These are phyloP conservation scores for Laspeyria flexula DNA, from an alignment of 2,888 invertebrate species.

Conservation along the genomic window DNA sequence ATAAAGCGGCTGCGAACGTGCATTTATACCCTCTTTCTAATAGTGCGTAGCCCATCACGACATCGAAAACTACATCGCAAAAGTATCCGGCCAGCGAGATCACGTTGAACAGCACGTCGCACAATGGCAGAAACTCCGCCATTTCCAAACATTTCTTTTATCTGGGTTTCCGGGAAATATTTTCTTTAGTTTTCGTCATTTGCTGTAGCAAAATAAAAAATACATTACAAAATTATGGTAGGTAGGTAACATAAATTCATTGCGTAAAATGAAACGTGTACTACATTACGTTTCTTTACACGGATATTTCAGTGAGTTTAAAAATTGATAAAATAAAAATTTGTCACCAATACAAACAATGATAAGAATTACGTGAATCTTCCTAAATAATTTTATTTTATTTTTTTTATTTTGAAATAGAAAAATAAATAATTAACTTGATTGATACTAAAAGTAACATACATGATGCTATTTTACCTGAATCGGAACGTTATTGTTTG, in stretches of 20 bases:
- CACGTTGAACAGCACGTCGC: slow-evolving; percentile 96
- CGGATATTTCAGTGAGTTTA: too few relatives aligned
- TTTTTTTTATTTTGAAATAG: too few relatives aligned
- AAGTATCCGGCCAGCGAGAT: slow-evolving; percentile 96
- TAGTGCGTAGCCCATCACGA: slow-evolving; percentile 94
- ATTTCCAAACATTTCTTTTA: slow-evolving; percentile 76
- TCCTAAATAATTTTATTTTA: too few relatives aligned
- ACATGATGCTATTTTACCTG: neutral
- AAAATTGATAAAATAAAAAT: too few relatives aligned
- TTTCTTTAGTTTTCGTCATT: slow-evolving; percentile 40
- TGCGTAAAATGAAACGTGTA: neutral
- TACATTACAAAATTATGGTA: too few relatives aligned
- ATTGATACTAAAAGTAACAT: neutral
- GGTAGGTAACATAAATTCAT: too few relatives aligned
- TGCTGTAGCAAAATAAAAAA: slow-evolving; percentile 41
- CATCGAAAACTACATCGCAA: slow-evolving; percentile 95
- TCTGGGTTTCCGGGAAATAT: slow-evolving; percentile 24
- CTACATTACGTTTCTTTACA: too few relatives aligned
- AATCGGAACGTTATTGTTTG: slow-evolving; percentile 37
- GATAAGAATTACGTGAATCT: too few relatives aligned
- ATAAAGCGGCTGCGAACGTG: slow-evolving; percentile 89
- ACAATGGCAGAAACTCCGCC: slow-evolving; percentile 95
- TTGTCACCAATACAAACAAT: too few relatives aligned
- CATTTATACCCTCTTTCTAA: slow-evolving; percentile 88
- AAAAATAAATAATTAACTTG: too few relatives aligned